A percentile compares a stretch with the other conserved stretches of the same genome.
Conservation (phyloP, 2,113 vertebrate species). For the Hippocampus mohnikei region DNA sequence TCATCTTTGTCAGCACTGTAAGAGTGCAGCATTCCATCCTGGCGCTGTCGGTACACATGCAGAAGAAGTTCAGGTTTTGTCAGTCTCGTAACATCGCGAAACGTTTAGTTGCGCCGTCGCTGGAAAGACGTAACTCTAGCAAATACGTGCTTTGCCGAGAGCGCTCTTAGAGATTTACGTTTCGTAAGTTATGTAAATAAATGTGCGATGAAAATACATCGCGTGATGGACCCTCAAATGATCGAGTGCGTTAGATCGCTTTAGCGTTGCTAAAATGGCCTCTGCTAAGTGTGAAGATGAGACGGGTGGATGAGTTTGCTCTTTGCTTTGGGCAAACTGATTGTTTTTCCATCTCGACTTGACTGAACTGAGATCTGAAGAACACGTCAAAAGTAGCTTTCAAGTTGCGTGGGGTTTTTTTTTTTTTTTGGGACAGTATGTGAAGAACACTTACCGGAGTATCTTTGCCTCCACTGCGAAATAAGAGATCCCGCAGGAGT, state of each 20-base stretch:
- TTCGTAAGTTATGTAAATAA: too few species aligned
- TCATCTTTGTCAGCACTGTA: slow-evolving; percentile 28
- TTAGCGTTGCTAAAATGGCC: neutral
- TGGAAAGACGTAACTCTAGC: neutral
- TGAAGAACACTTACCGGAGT: slow-evolving; percentile 45
- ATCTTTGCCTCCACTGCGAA: slow-evolving; percentile 43
- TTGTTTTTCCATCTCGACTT: slow-evolving; percentile 46
- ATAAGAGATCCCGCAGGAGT: slow-evolving; percentile 53
- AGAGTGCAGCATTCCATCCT: slow-evolving; percentile 19
- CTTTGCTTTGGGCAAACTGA: slow-evolving; percentile 59
- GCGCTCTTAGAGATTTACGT: too few species aligned
- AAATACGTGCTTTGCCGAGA: neutral
- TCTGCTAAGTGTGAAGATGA: slow-evolving; percentile 32
- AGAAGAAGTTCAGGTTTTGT: neutral
- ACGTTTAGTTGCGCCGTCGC: neutral
- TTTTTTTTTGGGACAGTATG: neutral
- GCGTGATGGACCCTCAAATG: neutral
- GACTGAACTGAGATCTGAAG: slow-evolving; percentile 49
- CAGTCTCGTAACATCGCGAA: neutral
- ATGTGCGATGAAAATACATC: neutral
- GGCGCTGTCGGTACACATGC: slow-evolving; percentile 41
- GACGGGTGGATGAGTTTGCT: slow-evolving; percentile 50
- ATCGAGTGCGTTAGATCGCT: neutral
- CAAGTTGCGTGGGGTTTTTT: neutral
- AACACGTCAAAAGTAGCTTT: neutral